A percentile compares a stretch with the other conserved stretches of the same genome.
Evolutionary conservation across 2,113 vertebrate species (phyloP).

Genomic region (Campylomormyrus tamandua): DNA sequence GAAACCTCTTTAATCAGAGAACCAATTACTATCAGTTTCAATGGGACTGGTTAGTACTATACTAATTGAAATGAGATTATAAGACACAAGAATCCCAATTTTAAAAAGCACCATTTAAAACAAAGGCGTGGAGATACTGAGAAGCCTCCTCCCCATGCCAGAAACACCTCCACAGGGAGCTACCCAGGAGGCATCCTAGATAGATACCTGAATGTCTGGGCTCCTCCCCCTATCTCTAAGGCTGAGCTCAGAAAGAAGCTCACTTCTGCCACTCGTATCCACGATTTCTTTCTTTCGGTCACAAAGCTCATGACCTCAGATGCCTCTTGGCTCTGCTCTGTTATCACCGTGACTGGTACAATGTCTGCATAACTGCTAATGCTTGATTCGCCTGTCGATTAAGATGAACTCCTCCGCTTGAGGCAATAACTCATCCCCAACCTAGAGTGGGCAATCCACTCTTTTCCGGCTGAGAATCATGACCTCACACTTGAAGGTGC

Average conservation of each 20-base stretch:
- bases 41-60: background rate
- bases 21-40: background rate
- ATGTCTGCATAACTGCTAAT: background rate
- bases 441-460: background rate
- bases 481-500: background rate
- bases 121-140: background rate
- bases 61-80: background rate
- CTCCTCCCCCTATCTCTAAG: background rate
- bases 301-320: too few species aligned
- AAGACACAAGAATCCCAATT: background rate
- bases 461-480: background rate
- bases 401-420: background rate
- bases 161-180: background rate
- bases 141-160: too few species aligned
- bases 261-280: too few species aligned
- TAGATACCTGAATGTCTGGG: background rate
- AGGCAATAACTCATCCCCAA: background rate
- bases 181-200: background rate
- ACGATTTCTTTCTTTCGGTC: too few species aligned
- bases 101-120: background rate
- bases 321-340: background rate
- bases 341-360: background rate
- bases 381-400: background rate
- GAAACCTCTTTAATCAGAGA: background rate
- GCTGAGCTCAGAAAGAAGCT: background rate